phyloP scores from a whole-genome alignment of 2,797 vertebrate genomes.

The Aphelocoma californica region DNA sequence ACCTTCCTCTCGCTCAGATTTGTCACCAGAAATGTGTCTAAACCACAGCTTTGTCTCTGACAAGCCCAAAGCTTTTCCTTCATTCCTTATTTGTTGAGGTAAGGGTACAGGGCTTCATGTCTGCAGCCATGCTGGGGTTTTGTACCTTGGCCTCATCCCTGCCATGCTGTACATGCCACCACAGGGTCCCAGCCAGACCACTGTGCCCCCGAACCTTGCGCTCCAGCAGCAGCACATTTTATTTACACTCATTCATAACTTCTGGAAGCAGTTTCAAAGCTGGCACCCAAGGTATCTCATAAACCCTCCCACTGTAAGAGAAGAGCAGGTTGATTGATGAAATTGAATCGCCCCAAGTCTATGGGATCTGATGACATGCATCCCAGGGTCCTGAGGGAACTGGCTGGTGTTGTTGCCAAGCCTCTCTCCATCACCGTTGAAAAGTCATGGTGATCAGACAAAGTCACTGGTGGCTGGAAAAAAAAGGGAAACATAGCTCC shows the following conservation, averaged over 20 bases:
- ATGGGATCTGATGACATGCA: neutral
- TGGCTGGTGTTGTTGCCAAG: neutral
- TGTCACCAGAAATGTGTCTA: neutral
- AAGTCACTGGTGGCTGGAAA: neutral
- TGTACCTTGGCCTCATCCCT: fast-evolving
- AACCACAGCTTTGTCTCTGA: neutral
- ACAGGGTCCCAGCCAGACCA: neutral
- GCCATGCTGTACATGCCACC: fast-evolving
- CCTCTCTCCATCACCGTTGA: neutral
- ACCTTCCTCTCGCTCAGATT: neutral
- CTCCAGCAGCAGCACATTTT: neutral
- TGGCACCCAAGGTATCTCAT: neutral
- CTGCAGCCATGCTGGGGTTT: neutral
- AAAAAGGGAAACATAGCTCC: neutral
- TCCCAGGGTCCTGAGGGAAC: neutral
- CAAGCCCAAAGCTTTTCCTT: neutral
- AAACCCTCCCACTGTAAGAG: neutral
- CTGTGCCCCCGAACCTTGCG: fast-evolving
- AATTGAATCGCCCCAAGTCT: neutral
- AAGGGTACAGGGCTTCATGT: neutral
- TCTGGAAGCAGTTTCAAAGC: neutral
- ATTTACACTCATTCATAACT: neutral
- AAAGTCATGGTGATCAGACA: neutral
- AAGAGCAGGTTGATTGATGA: neutral
- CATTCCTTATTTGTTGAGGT: neutral